phyloP scores from a whole-genome alignment of 1,140 invertebrate genomes.

The Pseudomyrmex concolor region DNA sequence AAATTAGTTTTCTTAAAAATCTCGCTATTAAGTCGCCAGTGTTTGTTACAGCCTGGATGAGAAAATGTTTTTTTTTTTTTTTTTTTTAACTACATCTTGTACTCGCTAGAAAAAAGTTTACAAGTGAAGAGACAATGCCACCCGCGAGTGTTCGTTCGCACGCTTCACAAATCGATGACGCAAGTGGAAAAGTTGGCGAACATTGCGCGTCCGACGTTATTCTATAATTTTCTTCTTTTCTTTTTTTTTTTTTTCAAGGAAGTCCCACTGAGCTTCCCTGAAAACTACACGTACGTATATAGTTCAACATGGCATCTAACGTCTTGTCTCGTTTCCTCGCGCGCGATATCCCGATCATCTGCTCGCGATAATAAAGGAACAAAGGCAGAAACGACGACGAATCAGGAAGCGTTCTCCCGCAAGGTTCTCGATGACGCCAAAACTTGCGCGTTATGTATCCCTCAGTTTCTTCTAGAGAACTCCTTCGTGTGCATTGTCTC shows the following conservation, averaged over 20 bases:
- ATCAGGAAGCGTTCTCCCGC: conserved; percentile 28
- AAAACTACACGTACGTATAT: conserved; percentile 26
- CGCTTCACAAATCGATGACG: conserved; percentile 36
- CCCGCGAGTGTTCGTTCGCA: conserved; percentile 25
- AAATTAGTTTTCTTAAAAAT: neutral
- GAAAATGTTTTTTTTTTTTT: neutral
- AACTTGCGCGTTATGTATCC: conserved; percentile 21
- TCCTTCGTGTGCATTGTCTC: neutral
- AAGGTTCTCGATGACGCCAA: conserved; percentile 17
- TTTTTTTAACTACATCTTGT: too few species aligned
- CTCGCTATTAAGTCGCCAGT: neutral
- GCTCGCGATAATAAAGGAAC: conserved; percentile 17
- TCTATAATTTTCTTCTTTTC: neutral
- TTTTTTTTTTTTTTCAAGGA: conserved; percentile 21
- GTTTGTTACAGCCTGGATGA: too few species aligned
- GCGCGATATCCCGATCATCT: conserved; percentile 21
- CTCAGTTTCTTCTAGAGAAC: neutral
- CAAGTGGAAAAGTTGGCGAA: conserved; percentile 48
- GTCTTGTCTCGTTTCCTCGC: neutral
- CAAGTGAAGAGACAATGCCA: conserved; percentile 21
- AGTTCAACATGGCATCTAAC: conserved; percentile 62
- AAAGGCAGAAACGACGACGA: conserved; percentile 33
- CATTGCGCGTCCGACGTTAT: conserved; percentile 35
- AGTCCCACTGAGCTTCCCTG: conserved; percentile 33
- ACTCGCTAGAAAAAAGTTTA: neutral